Evolutionary conservation across 2,888 invertebrate species (phyloP), one percentile per base, ranked within the genome.

Genomic region (Oscheius myriophilus): DNA sequence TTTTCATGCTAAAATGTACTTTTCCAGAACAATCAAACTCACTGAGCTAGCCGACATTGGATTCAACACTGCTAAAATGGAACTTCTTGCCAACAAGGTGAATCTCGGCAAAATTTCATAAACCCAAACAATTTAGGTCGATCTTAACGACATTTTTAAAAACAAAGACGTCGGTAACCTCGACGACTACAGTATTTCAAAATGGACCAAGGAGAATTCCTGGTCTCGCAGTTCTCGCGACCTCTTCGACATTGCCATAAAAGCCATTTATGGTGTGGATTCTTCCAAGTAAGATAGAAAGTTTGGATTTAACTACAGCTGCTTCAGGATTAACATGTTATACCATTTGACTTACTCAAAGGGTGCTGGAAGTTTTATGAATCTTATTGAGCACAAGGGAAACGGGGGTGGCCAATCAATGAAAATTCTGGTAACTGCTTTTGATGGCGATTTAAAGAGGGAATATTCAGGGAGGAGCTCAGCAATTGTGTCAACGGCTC

Each of bases 191-290:
- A 57, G 70, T 12, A 61, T 72, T 4, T 62, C 70, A 33, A 70
- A 73, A 62, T 76, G 76, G 76, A 21, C 65, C 14, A 63, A 39
- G 16, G 71, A 67, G 43, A 71, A 73, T 55, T 64, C 71, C n/a
- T 69, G 68, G 66, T 67, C 73, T 14, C 41, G 70, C 3, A 43
- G 69, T 2, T 66, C 67, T 33, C 42, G 51, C 39, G 76, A 76
- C 51, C 58, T 62, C 1, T n/a, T 70, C 42, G 73, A 76, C 43
- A 52, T 71, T 26, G 62, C 69, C 18, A 53, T 69, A 12, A 55
- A 67, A 39, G 39, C 64, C 6, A 43, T 72, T n/a, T 76, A 72
- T 63, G 76, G 76, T 12, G 69, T 68, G 26, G 67, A 67, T 23
- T 51, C 67, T 9, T 69, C 61, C 33, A 53, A 71, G 76, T 73